These are phyloP conservation scores for Emydocephalus ijimae DNA, from an alignment of 2,113 vertebrate genomes.

Conservation along the genomic window DNA sequence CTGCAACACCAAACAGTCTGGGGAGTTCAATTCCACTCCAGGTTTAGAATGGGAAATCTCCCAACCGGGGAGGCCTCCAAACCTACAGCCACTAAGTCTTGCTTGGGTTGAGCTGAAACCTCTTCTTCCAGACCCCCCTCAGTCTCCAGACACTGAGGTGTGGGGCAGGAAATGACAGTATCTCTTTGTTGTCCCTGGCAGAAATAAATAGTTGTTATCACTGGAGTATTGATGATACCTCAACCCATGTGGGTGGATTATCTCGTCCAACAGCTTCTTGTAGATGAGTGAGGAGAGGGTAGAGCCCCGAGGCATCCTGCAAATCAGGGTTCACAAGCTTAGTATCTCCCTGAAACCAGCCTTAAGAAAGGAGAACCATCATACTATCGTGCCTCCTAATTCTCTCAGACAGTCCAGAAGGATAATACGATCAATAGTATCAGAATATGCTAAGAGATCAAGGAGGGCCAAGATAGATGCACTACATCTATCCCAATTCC, in stretches of 20 bases:
- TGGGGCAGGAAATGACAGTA: not conserved
- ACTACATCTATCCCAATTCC: not conserved
- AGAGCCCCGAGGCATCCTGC: not conserved
- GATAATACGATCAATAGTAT: not conserved
- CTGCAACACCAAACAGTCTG: not conserved
- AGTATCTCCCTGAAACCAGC: not conserved
- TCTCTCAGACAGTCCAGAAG: not conserved
- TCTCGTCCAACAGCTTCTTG: not conserved
- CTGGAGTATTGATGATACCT: not conserved
- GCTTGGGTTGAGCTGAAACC: not conserved
- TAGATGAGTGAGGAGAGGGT: not conserved
- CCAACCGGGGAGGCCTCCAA: not conserved
- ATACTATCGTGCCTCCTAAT: not conserved
- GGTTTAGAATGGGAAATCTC: not conserved
- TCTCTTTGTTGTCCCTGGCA: not conserved
- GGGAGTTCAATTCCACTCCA: not conserved
- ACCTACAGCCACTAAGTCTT: not conserved
- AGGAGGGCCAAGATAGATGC: not conserved
- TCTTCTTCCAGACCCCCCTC: not conserved
- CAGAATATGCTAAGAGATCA: not conserved
- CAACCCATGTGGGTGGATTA: not conserved
- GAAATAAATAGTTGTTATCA: not conserved
- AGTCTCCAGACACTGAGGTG: not conserved
- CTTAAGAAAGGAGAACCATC: not conserved
- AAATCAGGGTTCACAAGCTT: not conserved